Conservation (phyloP, 2,113 vertebrate genomes). For the Zosterops japonicus region DNA sequence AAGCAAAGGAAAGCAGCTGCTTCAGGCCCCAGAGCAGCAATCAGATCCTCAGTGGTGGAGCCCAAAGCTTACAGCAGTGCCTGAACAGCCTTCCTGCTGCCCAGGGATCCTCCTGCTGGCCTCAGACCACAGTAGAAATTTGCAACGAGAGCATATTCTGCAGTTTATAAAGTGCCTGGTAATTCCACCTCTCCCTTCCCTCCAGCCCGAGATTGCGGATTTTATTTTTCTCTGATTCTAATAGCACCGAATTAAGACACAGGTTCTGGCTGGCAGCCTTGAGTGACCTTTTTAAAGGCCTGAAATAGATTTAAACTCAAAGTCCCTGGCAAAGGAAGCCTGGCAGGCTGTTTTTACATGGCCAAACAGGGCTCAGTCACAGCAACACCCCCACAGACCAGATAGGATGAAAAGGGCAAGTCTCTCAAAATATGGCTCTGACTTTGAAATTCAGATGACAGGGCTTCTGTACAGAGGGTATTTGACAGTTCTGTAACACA, state of each 20-base stretch:
- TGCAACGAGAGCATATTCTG: neutral
- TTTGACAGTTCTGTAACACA: slow-evolving; percentile 14
- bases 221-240: slow-evolving; percentile 38
- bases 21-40: neutral
- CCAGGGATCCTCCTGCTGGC: neutral
- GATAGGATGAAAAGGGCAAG: slow-evolving; percentile 55
- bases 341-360: neutral
- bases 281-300: slow-evolving; percentile 58
- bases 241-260: slow-evolving; percentile 17
- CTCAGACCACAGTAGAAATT: neutral
- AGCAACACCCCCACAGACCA: neutral
- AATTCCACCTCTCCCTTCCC: neutral
- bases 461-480: neutral
- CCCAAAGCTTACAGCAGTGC: neutral
- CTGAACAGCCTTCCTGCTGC: neutral
- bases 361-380: neutral
- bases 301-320: slow-evolving; percentile 53
- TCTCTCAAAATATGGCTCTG: slow-evolving; percentile 23
- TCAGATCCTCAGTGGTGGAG: neutral
- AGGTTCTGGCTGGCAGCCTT: slow-evolving; percentile 48
- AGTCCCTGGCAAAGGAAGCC: slow-evolving; percentile 41
- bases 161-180: neutral
- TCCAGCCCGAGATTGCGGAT: neutral
- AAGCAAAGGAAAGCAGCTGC: neutral
- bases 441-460: slow-evolving; percentile 55